Evolutionary conservation across 2,797 vertebrate species (phyloP).

Genomic region (Tragelaphus oryx): DNA sequence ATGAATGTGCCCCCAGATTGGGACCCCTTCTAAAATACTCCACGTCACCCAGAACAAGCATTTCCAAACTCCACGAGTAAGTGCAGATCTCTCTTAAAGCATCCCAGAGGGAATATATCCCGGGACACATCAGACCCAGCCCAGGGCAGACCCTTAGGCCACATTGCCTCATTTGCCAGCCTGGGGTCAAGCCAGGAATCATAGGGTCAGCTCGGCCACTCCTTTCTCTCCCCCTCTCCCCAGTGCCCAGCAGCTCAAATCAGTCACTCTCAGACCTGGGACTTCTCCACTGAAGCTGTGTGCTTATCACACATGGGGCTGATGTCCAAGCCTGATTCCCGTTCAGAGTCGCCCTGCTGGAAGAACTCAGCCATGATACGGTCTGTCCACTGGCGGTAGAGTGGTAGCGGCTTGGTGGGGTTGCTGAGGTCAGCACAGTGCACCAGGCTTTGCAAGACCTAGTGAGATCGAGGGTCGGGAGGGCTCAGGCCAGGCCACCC

Average conservation of each 20-base stretch:
- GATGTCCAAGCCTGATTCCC: slow-evolving; percentile 93
- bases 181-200: not conserved
- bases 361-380: slow-evolving; percentile 94
- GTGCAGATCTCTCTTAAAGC: not conserved
- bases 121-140: not conserved
- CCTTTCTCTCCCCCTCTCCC: rapidly evolving
- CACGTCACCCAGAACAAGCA: not conserved
- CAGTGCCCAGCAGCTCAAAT: rapidly evolving
- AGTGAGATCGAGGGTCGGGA: rapidly evolving
- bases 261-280: slow-evolving; percentile 83
- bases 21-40: not conserved
- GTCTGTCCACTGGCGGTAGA: slow-evolving; percentile 93
- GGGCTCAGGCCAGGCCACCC: not conserved
- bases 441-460: slow-evolving; percentile 96
- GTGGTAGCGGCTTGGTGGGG: slow-evolving; percentile 92
- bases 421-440: slow-evolving; percentile 96
- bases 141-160: not conserved
- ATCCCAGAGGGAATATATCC: not conserved
- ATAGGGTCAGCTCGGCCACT: not conserved
- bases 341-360: slow-evolving; percentile 90
- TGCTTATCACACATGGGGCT: slow-evolving; percentile 97
- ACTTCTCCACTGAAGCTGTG: slow-evolving; percentile 93
- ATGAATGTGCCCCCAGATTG: not conserved
- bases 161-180: not conserved
- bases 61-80: not conserved